Evolutionary conservation across 2,888 invertebrate species (phyloP), one percentile per base, ranked within the genome.

Genomic region (Azorinus chamasolen): DNA sequence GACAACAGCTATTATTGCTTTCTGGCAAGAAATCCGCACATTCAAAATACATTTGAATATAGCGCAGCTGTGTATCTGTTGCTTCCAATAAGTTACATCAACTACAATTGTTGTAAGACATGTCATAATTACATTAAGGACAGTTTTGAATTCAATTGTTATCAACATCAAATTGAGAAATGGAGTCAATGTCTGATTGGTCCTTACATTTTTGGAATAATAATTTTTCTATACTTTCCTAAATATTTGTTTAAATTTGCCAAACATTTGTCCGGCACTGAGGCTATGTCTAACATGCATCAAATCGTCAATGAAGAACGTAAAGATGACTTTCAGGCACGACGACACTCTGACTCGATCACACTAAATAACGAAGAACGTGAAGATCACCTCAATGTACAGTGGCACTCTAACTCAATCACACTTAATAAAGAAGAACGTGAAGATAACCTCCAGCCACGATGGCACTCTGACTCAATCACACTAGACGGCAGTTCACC

Each of bases 211-310:
- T 12, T 77, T 2, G 64, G 68, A 8, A 37, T 77, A 1, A 10
- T 72, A 0, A 18, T 72, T 20, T 46, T 77, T 8, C 27, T 77
- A 22, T 77, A 58, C n/a, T 77, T 58, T 41, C 77, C 77, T 5
- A 46, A 72, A 2, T 16, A 68, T 5, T 18, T 71, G 12, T 62
- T 72, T 14, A 39, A 51, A 18, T 27, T 66, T 0, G 46, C 24
- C 10, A 58, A 48, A 16, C 59, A 50, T 32, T 10, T 71, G 14
- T 48, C 70, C 5, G 48, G 54, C 37, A 51, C 51, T 12, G 57
- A 65, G 27, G 16, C n/a, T 4, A 50, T 75, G 2, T 16, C 25
- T 22, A 22, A 22, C 6, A 45, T 27, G 5, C 50, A 58, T 22
- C 51, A 59, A 16, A 59, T 59, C n/a, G 22, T 53, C 24, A 45